phyloP scores from a whole-genome alignment of 2,113 vertebrate genomes.

The Salvelinus alpinus region DNA sequence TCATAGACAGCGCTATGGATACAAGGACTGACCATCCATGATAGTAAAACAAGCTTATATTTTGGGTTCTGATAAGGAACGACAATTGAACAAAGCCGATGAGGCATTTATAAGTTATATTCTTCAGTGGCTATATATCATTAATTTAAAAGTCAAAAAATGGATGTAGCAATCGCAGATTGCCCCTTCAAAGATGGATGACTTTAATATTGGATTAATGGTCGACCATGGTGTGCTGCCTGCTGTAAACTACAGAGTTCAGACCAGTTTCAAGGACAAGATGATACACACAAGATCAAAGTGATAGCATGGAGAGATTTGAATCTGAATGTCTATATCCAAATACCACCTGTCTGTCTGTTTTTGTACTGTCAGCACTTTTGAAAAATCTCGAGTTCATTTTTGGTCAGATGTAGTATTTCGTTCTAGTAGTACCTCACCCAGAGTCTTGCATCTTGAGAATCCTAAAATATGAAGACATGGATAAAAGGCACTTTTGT shows the following conservation, averaged over 20 bases:
- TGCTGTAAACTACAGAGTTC: slow-evolving; percentile 36
- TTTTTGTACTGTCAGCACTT: slow-evolving; percentile 68
- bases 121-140: no score
- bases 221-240: background rate
- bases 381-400: slow-evolving; percentile 65
- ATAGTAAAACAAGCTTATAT: no score
- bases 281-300: slow-evolving; percentile 65
- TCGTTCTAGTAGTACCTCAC: slow-evolving; percentile 54
- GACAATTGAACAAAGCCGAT: no score
- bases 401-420: slow-evolving; percentile 37
- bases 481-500: slow-evolving; percentile 76
- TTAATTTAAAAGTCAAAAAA: no score
- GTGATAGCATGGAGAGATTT: slow-evolving; percentile 45
- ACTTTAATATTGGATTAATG: slow-evolving; percentile 1
- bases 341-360: slow-evolving; percentile 65
- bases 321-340: slow-evolving; percentile 67
- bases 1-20: no score
- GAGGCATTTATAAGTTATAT: no score
- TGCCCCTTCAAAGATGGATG: slow-evolving; percentile 22
- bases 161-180: no score
- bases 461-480: slow-evolving; percentile 71
- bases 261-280: slow-evolving; percentile 68
- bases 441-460: slow-evolving; percentile 72
- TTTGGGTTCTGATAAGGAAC: no score
- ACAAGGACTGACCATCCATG: no score